Conservation (phyloP, 2,113 vertebrate genomes). For the Pachypanchax playfairii region DNA sequence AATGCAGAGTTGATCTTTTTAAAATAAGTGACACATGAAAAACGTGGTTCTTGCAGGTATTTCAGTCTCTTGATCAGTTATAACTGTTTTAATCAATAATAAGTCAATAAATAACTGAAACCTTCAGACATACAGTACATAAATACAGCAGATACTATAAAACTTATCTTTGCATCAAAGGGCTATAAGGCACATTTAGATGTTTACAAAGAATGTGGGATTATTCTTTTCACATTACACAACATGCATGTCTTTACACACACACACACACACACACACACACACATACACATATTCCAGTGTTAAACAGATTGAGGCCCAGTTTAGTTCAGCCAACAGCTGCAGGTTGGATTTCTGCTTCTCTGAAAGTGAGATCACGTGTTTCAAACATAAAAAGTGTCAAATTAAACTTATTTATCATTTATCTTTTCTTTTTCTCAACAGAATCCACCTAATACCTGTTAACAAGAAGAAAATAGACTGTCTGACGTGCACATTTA, state of each 20-base stretch:
- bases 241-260: slow-evolving; percentile 24
- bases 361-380: background rate
- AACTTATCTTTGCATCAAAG: slow-evolving; percentile 28
- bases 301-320: slow-evolving; percentile 32
- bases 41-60: slow-evolving; percentile 7
- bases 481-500: background rate
- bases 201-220: slow-evolving; percentile 12
- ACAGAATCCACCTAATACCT: no score
- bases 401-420: no score
- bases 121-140: slow-evolving; percentile 22
- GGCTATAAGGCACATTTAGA: slow-evolving; percentile 61
- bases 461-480: no score
- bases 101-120: slow-evolving; percentile 37
- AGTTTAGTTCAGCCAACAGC: slow-evolving; percentile 27
- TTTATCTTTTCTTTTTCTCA: no score
- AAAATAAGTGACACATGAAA: slow-evolving; percentile 31
- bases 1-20: no score
- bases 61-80: slow-evolving; percentile 29
- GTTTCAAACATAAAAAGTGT: slow-evolving; percentile 29
- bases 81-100: slow-evolving; percentile 14
- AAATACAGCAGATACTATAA: slow-evolving; percentile 20
- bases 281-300: slow-evolving; percentile 37
- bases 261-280: slow-evolving; percentile 14
- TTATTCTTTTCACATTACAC: slow-evolving; percentile 41
- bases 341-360: slow-evolving; percentile 19